Percentiles rank a stretch among this genome's conserved stretches.
Conservation (phyloP, 2,797 vertebrate genomes). For the Danio jaintianensis region DNA sequence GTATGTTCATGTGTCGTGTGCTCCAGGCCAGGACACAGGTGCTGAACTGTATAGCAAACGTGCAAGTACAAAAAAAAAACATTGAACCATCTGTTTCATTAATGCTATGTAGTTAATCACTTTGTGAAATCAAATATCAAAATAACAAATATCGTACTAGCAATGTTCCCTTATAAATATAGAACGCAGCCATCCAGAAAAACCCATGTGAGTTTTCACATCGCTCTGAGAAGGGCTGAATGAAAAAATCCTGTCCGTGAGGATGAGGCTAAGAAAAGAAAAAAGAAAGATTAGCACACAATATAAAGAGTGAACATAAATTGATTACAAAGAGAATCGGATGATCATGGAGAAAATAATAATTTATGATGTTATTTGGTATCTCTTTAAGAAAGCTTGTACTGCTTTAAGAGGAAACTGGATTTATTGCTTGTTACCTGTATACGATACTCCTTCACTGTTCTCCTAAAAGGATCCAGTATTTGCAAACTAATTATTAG, state of each 20-base stretch:
- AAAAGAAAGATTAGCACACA: background rate
- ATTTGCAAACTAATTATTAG: slow-evolving; percentile 91
- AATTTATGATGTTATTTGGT: too few species aligned
- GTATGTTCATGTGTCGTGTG: slow-evolving; percentile 79
- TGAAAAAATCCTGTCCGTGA: slow-evolving; percentile 79
- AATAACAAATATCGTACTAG: slow-evolving; percentile 82
- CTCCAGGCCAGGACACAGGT: slow-evolving; percentile 90
- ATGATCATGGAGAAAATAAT: too few species aligned
- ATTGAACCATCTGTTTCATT: background rate
- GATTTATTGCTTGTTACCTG: slow-evolving; percentile 73
- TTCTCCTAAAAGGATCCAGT: slow-evolving; percentile 88
- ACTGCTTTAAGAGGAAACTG: background rate
- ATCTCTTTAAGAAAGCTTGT: background rate
- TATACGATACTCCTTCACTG: slow-evolving; percentile 81
- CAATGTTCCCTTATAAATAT: slow-evolving; percentile 87
- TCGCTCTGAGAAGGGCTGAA: slow-evolving; percentile 80
- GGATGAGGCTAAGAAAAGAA: slow-evolving; percentile 74
- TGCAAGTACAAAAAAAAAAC: background rate
- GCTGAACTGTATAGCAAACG: slow-evolving; percentile 78
- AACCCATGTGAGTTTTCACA: slow-evolving; percentile 88
- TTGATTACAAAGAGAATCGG: too few species aligned
- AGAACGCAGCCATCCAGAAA: slow-evolving; percentile 88
- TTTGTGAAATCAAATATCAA: background rate
- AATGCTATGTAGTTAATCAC: background rate
- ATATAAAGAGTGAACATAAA: background rate